Conservation (phyloP, 2,888 invertebrate genomes). For the Phania funesta region DNA sequence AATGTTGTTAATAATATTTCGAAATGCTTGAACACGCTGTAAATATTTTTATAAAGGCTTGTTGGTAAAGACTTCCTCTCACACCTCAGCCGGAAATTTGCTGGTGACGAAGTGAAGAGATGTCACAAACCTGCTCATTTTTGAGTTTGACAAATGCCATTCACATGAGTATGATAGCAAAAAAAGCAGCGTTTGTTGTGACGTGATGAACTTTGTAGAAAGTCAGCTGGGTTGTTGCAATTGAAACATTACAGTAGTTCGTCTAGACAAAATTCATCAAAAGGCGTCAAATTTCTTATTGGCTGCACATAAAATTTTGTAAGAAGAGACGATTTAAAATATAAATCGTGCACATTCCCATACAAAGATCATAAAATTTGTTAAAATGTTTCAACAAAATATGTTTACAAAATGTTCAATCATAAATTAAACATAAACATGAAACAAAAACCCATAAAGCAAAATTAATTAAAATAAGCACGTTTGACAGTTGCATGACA, state of each 20-base stretch:
- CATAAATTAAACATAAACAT: slow-evolving; percentile 27
- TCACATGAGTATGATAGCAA: no score
- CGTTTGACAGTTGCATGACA: slow-evolving; percentile 67
- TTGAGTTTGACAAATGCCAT: no score
- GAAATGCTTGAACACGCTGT: neutral
- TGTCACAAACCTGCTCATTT: no score
- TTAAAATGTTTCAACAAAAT: slow-evolving; percentile 33
- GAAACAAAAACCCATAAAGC: neutral
- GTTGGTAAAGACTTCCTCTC: no score
- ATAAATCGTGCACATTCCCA: neutral
- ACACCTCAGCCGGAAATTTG: no score
- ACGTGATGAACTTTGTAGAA: no score
- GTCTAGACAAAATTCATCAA: neutral
- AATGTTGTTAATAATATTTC: neutral
- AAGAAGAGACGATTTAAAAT: neutral
- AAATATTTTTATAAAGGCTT: no score
- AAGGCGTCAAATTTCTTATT: neutral
- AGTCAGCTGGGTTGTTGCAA: no score
- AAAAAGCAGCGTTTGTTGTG: no score
- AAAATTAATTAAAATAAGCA: slow-evolving; percentile 49
- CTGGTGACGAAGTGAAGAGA: no score
- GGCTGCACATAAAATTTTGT: neutral
- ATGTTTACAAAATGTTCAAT: slow-evolving; percentile 10
- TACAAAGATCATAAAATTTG: neutral
- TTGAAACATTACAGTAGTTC: no score